A percentile compares a stretch with the other conserved stretches of the same genome.
These are phyloP conservation scores for Stramonita haemastoma DNA, from an alignment of 2,888 invertebrate species.

Conservation along the genomic window DNA sequence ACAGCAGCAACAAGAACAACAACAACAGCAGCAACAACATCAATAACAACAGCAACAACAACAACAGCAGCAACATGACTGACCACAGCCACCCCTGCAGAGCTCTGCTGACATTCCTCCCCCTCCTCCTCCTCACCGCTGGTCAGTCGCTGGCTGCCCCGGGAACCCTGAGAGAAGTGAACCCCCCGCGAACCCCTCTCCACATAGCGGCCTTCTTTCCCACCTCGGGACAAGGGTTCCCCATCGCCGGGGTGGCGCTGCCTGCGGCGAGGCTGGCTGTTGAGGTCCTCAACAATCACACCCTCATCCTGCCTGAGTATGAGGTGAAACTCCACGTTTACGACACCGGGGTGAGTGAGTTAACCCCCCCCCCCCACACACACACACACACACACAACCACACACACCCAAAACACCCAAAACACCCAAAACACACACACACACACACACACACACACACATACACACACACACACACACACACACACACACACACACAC, in stretches of 20 bases:
- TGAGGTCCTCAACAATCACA: conserved; percentile 51
- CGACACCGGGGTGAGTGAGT: conserved; percentile 53
- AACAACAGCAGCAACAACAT: background rate
- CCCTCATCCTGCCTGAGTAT: conserved; percentile 52
- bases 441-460: background rate
- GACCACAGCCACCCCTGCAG: background rate
- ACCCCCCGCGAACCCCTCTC: conserved; percentile 10
- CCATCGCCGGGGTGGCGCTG: conserved; percentile 45
- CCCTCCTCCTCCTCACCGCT: background rate
- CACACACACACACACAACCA: too few relatives aligned
- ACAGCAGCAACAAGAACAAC: background rate
- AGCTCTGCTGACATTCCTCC: background rate
- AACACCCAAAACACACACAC: background rate
- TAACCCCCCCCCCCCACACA: too few relatives aligned
- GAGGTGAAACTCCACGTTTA: conserved; percentile 48
- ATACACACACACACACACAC: background rate
- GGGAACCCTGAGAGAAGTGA: background rate
- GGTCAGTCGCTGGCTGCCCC: background rate
- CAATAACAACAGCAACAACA: background rate
- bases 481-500: background rate
- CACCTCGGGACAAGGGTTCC: conserved; percentile 49
- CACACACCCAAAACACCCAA: too few relatives aligned
- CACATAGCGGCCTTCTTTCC: conserved; percentile 50
- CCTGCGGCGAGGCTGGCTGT: conserved; percentile 52
- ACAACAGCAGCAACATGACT: background rate